Conservation (phyloP, 2,797 vertebrate species). For the Phrynocephalus guinanensis region DNA sequence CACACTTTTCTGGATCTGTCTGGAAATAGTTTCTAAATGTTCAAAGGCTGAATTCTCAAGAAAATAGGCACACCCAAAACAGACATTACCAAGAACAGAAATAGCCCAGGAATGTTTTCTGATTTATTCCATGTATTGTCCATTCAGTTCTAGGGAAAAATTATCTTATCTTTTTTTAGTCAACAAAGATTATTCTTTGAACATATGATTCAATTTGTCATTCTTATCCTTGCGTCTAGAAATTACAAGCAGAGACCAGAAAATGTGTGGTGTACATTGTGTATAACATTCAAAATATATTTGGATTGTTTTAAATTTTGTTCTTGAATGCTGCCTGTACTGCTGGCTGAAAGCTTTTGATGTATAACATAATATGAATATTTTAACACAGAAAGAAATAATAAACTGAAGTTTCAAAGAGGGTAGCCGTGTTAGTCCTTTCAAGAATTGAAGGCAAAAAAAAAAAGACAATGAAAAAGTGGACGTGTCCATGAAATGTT, state of each 20-base stretch:
- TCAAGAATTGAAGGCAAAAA: too few relatives aligned
- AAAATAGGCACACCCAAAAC: constrained; percentile 36
- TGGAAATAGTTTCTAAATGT: constrained; percentile 23
- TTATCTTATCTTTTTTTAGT: neutral
- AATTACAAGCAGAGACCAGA: neutral
- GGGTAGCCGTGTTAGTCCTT: too few relatives aligned
- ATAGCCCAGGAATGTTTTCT: neutral
- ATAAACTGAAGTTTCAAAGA: too few relatives aligned
- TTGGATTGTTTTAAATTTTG: too few relatives aligned
- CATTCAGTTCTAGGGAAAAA: constrained; percentile 45
- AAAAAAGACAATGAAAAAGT: too few relatives aligned
- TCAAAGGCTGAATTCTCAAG: constrained; percentile 5
- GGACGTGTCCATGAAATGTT: too few relatives aligned
- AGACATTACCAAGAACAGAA: constrained; percentile 4
- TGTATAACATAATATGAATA: too few relatives aligned
- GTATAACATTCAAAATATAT: too few relatives aligned
- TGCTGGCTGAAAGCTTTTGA: too few relatives aligned
- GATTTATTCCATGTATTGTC: neutral
- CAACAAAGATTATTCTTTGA: neutral
- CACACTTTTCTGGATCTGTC: constrained; percentile 14
- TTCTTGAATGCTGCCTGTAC: too few relatives aligned
- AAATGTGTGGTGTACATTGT: neutral
- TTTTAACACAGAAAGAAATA: too few relatives aligned
- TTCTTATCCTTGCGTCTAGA: neutral
- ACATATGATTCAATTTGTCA: neutral